Evolutionary conservation across 1,140 invertebrate species (phyloP), one percentile per base, ranked within the genome.

Genomic region (Ceratosolen solmsi): DNA sequence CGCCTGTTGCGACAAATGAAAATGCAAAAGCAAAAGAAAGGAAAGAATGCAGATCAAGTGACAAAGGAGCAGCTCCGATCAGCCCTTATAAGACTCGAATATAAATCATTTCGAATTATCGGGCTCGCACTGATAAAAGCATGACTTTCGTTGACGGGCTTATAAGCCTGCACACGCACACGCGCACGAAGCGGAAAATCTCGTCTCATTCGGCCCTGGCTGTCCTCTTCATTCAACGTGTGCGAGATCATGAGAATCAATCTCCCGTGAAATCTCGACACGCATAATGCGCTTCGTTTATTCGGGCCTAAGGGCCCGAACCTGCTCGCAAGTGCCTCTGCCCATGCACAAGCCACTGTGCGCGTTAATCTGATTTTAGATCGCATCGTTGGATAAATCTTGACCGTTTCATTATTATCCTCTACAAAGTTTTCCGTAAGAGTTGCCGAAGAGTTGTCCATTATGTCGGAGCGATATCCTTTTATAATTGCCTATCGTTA

Each of bases 81-180:
- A 17, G 11, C 30, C 71, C 9, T 33, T 51, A 9, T 22, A 63
- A n/a, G 15, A 20, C 33, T 71, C 27, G 22, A 33, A 75, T 76
- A 27, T 58, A 75, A 76, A 82, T 82, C 17, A 70, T 76, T 56
- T 76, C 22, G 63, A 75, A 80, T 76, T 63, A 77, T 77, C 54
- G 74, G 30, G 22, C 25, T 77, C 54, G 8, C 60, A 30, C 41
- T 8, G 36, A 54, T 36, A 73, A 73, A 46, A 51, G 71, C 4
- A 54, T 73, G 5, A 73, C 17, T 54, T 54, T 22, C 25, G 71
- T 54, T 30, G 49, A 56, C 8, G 15, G 51, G n/a, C n/a, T n/a
- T n/a, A n/a, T n/a, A n/a, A n/a, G n/a, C n/a, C 51, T 72, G 54
- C 33, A 56, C 33, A n/a, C n/a, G 49, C 13, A 74, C 20, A 20